phyloP scores from a whole-genome alignment of 2,888 invertebrate species.

The Mesorhabditis belari region DNA sequence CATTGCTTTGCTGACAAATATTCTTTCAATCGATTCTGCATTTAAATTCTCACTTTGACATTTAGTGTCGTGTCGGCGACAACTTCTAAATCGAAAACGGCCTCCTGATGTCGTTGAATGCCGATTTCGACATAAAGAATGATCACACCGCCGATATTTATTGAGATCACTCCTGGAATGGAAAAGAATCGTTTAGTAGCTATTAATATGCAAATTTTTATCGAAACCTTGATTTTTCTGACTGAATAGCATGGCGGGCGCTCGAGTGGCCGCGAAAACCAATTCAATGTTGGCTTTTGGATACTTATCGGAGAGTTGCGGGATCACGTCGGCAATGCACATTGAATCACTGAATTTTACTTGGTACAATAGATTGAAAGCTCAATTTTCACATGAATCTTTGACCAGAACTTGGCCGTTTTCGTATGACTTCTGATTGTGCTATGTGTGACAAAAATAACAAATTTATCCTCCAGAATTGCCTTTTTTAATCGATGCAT shows the following conservation, averaged over 20 bases:
- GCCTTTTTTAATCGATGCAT: too few species aligned
- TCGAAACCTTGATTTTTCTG: conserved; percentile 28
- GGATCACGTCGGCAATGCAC: conserved; percentile 28
- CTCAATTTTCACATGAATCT: not conserved
- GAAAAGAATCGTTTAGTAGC: too few species aligned
- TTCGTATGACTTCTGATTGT: too few species aligned
- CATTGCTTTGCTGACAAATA: conserved; percentile 20
- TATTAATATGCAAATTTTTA: not conserved
- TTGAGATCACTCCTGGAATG: conserved; percentile 24
- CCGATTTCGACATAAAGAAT: conserved; percentile 27
- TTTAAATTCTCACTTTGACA: conserved; percentile 12
- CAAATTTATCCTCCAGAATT: too few species aligned
- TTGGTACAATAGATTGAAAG: not conserved
- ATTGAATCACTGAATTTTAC: conserved; percentile 8
- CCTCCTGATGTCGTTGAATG: conserved; percentile 23
- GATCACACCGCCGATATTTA: conserved; percentile 24
- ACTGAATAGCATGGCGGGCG: conserved; percentile 36
- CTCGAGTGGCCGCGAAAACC: conserved; percentile 32
- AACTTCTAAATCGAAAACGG: conserved; percentile 34
- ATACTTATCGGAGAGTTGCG: conserved; percentile 26
- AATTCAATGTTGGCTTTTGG: conserved; percentile 32
- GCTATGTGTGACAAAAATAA: too few species aligned
- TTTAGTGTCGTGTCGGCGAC: conserved; percentile 31
- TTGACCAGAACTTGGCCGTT: too few species aligned
- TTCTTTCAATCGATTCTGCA: not conserved